Evolutionary conservation across 2,797 vertebrate genomes (phyloP), one percentile per base, ranked within the genome.

Genomic region (Dallia pectoralis): DNA sequence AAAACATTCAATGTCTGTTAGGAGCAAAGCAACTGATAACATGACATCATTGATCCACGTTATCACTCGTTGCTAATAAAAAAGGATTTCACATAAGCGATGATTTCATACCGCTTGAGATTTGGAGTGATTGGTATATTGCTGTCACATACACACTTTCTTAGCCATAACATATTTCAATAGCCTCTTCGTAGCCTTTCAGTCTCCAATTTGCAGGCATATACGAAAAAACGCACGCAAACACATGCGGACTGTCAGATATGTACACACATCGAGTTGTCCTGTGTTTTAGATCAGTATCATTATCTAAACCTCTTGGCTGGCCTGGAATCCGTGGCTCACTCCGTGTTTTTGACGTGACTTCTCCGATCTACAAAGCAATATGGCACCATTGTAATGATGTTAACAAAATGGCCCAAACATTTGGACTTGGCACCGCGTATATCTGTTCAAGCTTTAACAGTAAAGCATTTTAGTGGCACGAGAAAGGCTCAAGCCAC

Each of bases 31-130:
- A 74, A 65, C 62, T 27, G 63, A 49, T 64, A 77, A 84, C 82
- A 59, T 74, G 71, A 67, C 87, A 83, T 82, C 67, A 63, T 80
- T 78, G 77, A 75, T 84, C 62, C 76, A 71, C 75, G 73, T 22
- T 80, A 77, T 77, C 81, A 48, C 70, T 76, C 64, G 0, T 49
- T 15, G 77, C 73, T 63, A 4, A 65, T 66, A 67, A 56, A 77
- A 75, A 59, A 64, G 75, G 78, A 85, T 67, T 44, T 69, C 70
- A 85, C 72, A 62, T 74, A 6, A 44, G 14, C 6, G 4, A 40
- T 40, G 36, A 40, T 40, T 40, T 40, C 36, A 14, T 12, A 44
- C 40, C 11, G 40, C 40, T 12, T 11, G 40, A 44, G 40, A 11
- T 44, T n/a, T 44, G 9, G 2, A 14, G 40, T 44, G 40, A 44